Evolutionary conservation across 2,888 invertebrate species (phyloP), one percentile per base, ranked within the genome.

Genomic region (Pseudococcus jackbeardsleyi): DNA sequence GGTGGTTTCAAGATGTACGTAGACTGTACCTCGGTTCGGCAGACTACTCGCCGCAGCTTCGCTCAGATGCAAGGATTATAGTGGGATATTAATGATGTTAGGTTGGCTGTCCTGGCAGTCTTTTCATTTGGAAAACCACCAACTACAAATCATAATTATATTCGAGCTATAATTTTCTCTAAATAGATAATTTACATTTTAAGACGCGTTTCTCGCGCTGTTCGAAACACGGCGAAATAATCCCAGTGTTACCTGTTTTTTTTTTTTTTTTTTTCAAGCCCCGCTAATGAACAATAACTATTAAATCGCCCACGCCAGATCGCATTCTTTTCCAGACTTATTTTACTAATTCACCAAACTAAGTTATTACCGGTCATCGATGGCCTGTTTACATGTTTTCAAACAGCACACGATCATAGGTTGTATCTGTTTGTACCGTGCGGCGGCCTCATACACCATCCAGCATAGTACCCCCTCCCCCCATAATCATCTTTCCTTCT

Each of bases 121-220:
- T 88, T 88, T 88, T 88, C 88, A 88, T 88, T 88, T 88, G 88
- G 88, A 88, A 88, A 88, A 88, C 85, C 88, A 85, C 88, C 88
- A 88, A 88, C 88, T 88, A 88, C 88, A 88, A 88, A 88, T 88
- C 88, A 88, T 88, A 88, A 88, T 88, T 88, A 88, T 88, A 88
- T 85, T 84, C 88, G 84, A 85, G 88, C 88, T 85, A 85, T 88
- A 88, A 88, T 88, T 88, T 88, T 72, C 85, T 85, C 77, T 88
- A 88, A 88, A 88, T 88, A 88, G 88, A 88, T 88, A 88, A 88
- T 88, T 88, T 88, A 88, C 88, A 88, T 88, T 85, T 88, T 88
- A 82, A 88, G 88, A 88, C 88, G 88, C 88, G 88, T 88, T 88
- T 88, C 88, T 88, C 88, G 88, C 88, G 88, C 88, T 79, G 33